phyloP scores from a whole-genome alignment of 2,113 vertebrate genomes.

The Sclerurus mexicanus region DNA sequence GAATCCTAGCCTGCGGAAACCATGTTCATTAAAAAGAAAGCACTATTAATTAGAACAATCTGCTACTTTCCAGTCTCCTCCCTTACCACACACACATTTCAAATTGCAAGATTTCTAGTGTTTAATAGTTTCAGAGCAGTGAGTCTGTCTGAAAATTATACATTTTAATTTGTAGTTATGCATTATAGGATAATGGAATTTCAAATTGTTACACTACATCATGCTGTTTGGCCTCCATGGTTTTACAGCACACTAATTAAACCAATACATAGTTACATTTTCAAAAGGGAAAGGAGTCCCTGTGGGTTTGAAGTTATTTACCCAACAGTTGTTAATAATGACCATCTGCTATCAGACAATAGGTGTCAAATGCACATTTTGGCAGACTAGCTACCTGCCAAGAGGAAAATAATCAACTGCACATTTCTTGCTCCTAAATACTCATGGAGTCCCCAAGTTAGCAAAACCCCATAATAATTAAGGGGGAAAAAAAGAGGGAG shows the following conservation, averaged over 20 bases:
- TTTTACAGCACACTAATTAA: conserved; percentile 45
- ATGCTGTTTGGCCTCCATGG: conserved; percentile 39
- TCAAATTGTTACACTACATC: conserved; percentile 28
- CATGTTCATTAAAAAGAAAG: conserved; percentile 44
- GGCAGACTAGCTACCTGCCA: conserved; percentile 56
- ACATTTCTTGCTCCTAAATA: conserved; percentile 50
- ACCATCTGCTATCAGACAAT: conserved; percentile 66
- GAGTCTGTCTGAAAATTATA: conserved; percentile 26
- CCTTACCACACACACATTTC: conserved; percentile 55
- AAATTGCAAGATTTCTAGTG: background rate
- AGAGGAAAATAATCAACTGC: conserved; percentile 45
- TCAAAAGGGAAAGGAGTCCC: conserved; percentile 51
- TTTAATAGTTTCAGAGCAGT: conserved; percentile 14
- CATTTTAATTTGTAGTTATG: conserved; percentile 34
- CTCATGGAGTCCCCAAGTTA: background rate
- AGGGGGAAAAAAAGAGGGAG: accelerated
- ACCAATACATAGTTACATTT: conserved; percentile 27
- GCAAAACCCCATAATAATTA: background rate
- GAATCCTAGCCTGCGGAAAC: background rate
- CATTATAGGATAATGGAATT: conserved; percentile 29
- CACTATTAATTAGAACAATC: conserved; percentile 39
- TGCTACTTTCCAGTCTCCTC: conserved; percentile 53
- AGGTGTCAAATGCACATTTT: conserved; percentile 65
- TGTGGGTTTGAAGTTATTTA: conserved; percentile 51
- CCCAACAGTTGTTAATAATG: conserved; percentile 40